These are phyloP conservation scores for Glossophaga mutica DNA, from an alignment of 2,797 vertebrate genomes.

Conservation along the genomic window DNA sequence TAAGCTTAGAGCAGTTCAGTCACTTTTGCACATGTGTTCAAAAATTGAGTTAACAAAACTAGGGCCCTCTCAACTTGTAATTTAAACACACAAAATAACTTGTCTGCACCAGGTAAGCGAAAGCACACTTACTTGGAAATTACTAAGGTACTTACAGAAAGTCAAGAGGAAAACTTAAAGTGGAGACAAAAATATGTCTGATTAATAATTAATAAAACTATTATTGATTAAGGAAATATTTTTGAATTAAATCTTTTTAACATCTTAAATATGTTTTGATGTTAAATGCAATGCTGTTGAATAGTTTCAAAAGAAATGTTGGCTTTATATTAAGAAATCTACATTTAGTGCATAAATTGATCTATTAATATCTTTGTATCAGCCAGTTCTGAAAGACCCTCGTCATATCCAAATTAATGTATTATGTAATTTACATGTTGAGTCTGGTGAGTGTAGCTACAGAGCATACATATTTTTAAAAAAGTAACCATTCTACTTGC, in stretches of 20 bases:
- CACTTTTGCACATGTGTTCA: background rate
- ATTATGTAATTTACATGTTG: conserved; percentile 34
- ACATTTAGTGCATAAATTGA: background rate
- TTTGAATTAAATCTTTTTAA: background rate
- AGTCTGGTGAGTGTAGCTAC: conserved; percentile 22
- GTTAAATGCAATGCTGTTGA: conserved; percentile 3
- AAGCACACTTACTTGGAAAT: conserved; percentile 34
- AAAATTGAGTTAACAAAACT: background rate
- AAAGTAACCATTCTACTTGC: conserved; percentile 34
- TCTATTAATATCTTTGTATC: conserved; percentile 34
- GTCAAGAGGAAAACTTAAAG: conserved; percentile 16
- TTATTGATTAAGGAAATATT: background rate
- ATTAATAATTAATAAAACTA: conserved; percentile 43
- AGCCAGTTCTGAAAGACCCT: conserved; percentile 32
- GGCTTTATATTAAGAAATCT: conserved; percentile 22
- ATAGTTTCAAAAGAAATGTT: conserved; percentile 25
- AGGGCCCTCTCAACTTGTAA: background rate
- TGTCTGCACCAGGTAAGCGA: conserved; percentile 19
- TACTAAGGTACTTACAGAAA: conserved; percentile 25
- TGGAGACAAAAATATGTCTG: conserved; percentile 22
- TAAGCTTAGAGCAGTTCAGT: background rate
- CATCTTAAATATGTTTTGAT: conserved; percentile 1
- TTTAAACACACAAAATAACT: background rate
- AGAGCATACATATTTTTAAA: background rate
- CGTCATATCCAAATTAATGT: background rate